Evolutionary conservation across 2,888 invertebrate genomes (phyloP).

Genomic region (Andricus quercusramuli): DNA sequence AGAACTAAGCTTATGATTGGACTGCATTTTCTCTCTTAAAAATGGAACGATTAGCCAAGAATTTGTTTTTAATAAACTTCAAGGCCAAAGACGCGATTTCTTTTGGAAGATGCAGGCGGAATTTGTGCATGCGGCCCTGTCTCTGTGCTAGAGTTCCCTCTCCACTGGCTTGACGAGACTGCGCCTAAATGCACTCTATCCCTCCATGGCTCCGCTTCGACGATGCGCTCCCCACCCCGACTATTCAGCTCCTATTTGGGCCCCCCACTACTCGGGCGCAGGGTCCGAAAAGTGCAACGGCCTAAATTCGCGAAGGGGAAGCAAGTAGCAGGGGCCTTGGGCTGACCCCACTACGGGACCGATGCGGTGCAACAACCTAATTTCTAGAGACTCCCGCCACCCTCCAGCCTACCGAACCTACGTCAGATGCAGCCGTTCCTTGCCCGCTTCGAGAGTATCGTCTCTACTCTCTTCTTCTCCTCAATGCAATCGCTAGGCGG

Average conservation of each 20-base stretch:
- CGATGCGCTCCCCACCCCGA: conserved; percentile 48
- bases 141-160: conserved; percentile 76
- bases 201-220: conserved; percentile 61
- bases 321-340: conserved; percentile 76
- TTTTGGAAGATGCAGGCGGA: conserved; percentile 38
- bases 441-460: conserved; percentile 49
- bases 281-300: conserved; percentile 78
- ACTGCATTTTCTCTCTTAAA: background rate
- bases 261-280: conserved; percentile 69
- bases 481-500: conserved; percentile 76
- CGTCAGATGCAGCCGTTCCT: conserved; percentile 55
- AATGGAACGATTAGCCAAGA: too few species aligned
- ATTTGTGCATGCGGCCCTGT: conserved; percentile 73
- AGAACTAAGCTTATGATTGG: background rate
- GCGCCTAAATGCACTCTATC: conserved; percentile 74
- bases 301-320: conserved; percentile 76
- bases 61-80: conserved; percentile 12
- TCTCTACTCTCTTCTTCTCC: conserved; percentile 62
- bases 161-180: conserved; percentile 63
- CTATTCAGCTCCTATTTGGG: conserved; percentile 73
- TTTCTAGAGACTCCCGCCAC: conserved; percentile 75
- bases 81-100: conserved; percentile 27
- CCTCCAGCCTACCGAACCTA: conserved; percentile 56
- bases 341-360: conserved; percentile 68
- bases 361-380: conserved; percentile 79